Evolutionary conservation across 2,797 vertebrate species (phyloP).

Genomic region (Onychomys torridus): DNA sequence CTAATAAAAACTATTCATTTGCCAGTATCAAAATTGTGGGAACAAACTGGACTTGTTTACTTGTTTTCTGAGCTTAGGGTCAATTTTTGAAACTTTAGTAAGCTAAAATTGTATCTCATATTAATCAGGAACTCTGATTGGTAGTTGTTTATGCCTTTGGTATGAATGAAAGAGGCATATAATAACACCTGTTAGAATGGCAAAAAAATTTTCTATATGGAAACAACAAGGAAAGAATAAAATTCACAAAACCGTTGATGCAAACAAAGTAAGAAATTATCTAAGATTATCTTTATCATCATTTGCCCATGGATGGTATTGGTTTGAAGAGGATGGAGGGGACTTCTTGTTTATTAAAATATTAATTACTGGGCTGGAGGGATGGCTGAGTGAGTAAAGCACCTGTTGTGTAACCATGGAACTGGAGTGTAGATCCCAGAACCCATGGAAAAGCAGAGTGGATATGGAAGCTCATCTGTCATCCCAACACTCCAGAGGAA

Average conservation of each 20-base stretch:
- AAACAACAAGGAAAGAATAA: background rate
- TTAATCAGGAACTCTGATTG: conserved; percentile 3
- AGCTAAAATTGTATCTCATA: background rate
- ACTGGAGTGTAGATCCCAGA: background rate
- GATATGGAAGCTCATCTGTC: background rate
- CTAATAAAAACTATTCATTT: conserved; percentile 13
- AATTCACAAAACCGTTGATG: background rate
- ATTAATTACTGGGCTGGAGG: background rate
- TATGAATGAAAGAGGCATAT: background rate
- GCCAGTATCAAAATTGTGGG: background rate
- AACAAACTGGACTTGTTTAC: background rate
- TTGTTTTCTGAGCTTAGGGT: background rate
- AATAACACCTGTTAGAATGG: background rate
- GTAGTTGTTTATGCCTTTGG: background rate
- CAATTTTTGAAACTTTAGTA: background rate
- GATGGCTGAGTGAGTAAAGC: background rate
- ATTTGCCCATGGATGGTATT: background rate
- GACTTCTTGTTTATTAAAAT: background rate
- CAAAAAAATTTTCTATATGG: background rate
- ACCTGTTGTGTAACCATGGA: background rate
- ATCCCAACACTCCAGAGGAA: background rate
- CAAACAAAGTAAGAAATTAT: conserved; percentile 1
- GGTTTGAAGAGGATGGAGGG: background rate
- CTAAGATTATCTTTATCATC: background rate
- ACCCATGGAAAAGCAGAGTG: background rate